phyloP scores from a whole-genome alignment of 2,113 vertebrate species.

The Hypomesus transpacificus region DNA sequence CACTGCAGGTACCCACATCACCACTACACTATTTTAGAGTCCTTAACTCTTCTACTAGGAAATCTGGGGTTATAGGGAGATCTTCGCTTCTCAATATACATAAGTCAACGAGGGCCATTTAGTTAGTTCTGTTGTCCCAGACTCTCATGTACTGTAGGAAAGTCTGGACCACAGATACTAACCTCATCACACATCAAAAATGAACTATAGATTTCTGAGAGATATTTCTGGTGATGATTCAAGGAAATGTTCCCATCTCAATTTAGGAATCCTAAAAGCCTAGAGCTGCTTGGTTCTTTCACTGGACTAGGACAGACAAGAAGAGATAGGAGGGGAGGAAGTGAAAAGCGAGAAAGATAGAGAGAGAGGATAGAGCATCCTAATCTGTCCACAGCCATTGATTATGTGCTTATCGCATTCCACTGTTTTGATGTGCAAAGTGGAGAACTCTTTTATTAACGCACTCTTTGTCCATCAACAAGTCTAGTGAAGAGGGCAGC shows the following conservation, averaged over 20 bases:
- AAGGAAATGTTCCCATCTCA: too few species aligned
- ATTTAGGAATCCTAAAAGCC: too few species aligned
- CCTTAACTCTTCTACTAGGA: not conserved
- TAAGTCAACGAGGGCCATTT: too few species aligned
- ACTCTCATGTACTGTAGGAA: too few species aligned
- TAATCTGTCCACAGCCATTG: constrained; percentile 61
- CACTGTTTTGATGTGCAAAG: constrained; percentile 71
- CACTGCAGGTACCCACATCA: constrained; percentile 82
- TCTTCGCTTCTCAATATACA: too few species aligned
- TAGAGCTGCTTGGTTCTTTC: too few species aligned
- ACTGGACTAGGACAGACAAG: too few species aligned
- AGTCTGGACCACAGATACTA: constrained; percentile 1
- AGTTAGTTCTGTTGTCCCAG: too few species aligned
- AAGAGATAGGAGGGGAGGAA: constrained; percentile 10
- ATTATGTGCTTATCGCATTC: constrained; percentile 66
- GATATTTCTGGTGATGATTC: too few species aligned
- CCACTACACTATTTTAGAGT: constrained; percentile 4
- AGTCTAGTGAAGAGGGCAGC: constrained; percentile 31
- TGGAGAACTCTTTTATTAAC: constrained; percentile 75
- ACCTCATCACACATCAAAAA: not conserved
- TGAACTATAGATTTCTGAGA: not conserved
- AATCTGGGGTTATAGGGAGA: too few species aligned
- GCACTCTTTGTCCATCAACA: constrained; percentile 74
- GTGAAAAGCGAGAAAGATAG: not conserved
- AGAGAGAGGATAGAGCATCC: constrained; percentile 42